Evolutionary conservation across 2,888 invertebrate species (phyloP).

Genomic region (Empis stercorea): DNA sequence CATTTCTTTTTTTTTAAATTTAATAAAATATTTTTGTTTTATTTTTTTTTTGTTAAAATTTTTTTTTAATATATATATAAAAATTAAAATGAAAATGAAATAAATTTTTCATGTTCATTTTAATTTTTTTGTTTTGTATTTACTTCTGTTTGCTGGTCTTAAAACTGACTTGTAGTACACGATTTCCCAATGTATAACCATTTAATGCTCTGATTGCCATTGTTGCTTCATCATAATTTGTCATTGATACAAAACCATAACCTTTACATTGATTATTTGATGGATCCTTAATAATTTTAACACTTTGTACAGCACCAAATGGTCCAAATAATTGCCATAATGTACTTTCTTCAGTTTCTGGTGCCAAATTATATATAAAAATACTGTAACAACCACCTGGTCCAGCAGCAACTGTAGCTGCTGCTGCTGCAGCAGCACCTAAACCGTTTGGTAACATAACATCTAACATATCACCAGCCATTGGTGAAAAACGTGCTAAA

Average conservation of each 20-base stretch:
- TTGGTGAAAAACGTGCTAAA: constrained; percentile 67
- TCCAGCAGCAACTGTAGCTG: constrained; percentile 28
- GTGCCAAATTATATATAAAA: constrained; percentile 91
- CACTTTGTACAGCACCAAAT: constrained; percentile 58
- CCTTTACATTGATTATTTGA: constrained; percentile 97
- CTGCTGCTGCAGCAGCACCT: constrained; percentile 35
- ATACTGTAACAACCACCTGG: constrained; percentile 51
- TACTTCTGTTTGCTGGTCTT: constrained; percentile 74
- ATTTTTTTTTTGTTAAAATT: too few relatives aligned
- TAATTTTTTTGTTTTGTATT: too few relatives aligned
- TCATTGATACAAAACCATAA: constrained; percentile 97
- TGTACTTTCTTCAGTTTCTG: constrained; percentile 90
- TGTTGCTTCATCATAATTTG: constrained; percentile 93
- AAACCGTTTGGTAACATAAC: constrained; percentile 64
- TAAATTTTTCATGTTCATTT: too few relatives aligned
- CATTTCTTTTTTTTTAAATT: too few relatives aligned
- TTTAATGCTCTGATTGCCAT: constrained; percentile 93
- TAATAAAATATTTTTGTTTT: not conserved
- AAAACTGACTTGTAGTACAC: constrained; percentile 95
- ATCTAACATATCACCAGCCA: constrained; percentile 66
- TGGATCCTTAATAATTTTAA: constrained; percentile 92
- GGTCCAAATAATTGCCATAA: constrained; percentile 89
- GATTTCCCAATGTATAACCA: constrained; percentile 88
- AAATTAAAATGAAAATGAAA: too few relatives aligned
- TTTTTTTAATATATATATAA: too few relatives aligned